phyloP scores from a whole-genome alignment of 2,797 vertebrate genomes.

The Mormyrops attenuatus region DNA sequence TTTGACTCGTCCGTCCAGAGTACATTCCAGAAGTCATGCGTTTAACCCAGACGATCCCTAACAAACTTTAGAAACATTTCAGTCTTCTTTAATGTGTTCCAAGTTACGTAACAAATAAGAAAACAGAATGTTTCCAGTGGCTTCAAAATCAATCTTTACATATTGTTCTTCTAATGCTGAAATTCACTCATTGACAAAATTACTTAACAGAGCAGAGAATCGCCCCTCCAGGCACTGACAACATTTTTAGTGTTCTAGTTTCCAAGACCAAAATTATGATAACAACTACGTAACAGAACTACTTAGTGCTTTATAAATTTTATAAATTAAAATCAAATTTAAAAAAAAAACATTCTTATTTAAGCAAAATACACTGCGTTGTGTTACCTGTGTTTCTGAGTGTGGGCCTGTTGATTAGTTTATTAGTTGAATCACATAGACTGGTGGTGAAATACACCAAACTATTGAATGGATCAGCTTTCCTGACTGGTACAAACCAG shows the following conservation, averaged over 20 bases:
- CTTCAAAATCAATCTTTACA: slow-evolving; percentile 6
- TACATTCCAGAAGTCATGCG: background rate
- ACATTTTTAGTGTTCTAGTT: slow-evolving; percentile 13
- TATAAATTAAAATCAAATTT: no score
- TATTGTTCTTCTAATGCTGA: slow-evolving; percentile 1
- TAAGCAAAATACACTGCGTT: background rate
- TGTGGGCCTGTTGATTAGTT: background rate
- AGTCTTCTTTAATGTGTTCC: background rate
- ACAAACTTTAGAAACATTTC: background rate
- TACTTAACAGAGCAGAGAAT: background rate
- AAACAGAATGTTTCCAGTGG: background rate
- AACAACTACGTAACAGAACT: background rate
- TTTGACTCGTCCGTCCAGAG: background rate
- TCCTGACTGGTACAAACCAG: background rate
- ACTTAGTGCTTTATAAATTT: background rate
- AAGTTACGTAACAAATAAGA: background rate
- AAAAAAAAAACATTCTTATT: background rate
- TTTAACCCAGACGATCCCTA: background rate
- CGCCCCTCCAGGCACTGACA: slow-evolving; percentile 5
- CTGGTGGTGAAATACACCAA: background rate
- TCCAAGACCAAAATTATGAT: background rate
- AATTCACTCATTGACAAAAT: slow-evolving; percentile 20
- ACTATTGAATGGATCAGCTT: background rate
- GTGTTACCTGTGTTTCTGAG: background rate
- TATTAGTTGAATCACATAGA: background rate